phyloP scores from a whole-genome alignment of 2,888 invertebrate genomes.

The Augochlorella aurata region DNA sequence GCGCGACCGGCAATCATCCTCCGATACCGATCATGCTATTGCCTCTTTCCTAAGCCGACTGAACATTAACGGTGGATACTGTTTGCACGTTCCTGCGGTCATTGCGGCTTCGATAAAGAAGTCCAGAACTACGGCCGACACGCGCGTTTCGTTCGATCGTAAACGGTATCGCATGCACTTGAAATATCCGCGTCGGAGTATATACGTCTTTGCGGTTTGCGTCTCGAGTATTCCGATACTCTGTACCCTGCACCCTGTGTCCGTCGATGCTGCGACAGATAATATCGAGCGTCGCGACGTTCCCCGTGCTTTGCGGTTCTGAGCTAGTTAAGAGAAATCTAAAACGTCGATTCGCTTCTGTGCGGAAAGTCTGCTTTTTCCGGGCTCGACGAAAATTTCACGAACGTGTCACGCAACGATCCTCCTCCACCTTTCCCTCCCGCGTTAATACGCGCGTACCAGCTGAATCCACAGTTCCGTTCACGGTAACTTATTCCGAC shows the following conservation, averaged over 20 bases:
- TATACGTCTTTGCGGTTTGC: conserved; percentile 19
- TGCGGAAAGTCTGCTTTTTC: not conserved
- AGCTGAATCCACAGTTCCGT: conserved; percentile 29
- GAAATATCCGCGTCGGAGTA: conserved; percentile 1
- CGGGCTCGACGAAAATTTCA: conserved; percentile 13
- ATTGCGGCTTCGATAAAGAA: not conserved
- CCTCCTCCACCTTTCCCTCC: not conserved
- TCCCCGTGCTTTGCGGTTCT: conserved; percentile 17
- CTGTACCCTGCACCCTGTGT: not conserved
- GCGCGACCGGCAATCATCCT: conserved; percentile 8
- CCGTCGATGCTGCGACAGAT: not conserved
- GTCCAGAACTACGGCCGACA: not conserved
- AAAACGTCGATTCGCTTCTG: not conserved
- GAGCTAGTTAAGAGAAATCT: conserved; percentile 14
- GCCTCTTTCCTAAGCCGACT: not conserved
- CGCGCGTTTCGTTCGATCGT: not conserved
- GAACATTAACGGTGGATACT: not conserved
- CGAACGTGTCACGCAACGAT: conserved; percentile 38
- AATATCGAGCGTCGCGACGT: not conserved
- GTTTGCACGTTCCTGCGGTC: not conserved
- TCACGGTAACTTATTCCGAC: conserved; percentile 31
- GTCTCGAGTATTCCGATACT: not conserved
- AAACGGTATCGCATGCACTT: conserved; percentile 16
- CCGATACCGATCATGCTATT: not conserved
- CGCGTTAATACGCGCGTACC: conserved; percentile 12